phyloP scores from a whole-genome alignment of 2,797 vertebrate species.

The Tragopan temminckii region DNA sequence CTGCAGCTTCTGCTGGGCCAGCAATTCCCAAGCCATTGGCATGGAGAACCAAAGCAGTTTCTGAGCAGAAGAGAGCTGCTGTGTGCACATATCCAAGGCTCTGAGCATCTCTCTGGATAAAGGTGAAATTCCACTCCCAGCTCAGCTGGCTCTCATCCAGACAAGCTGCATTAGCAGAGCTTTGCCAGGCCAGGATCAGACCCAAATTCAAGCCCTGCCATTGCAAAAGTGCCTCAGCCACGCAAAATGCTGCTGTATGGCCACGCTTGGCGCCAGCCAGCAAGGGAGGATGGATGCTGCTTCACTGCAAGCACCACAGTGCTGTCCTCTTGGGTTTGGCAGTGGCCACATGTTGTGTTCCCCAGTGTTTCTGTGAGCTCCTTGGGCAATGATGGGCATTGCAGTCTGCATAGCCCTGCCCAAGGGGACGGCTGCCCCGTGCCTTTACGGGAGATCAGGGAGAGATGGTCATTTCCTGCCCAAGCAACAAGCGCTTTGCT shows the following conservation, averaged over 20 bases:
- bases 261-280: not conserved
- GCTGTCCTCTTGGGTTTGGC: not conserved
- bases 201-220: not conserved
- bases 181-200: not conserved
- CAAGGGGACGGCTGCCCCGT: fast-evolving
- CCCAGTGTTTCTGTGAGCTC: fast-evolving
- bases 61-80: not conserved
- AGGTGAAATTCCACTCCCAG: not conserved
- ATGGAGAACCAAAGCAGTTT: not conserved
- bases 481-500: not conserved
- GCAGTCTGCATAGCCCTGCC: fast-evolving
- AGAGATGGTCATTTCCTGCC: not conserved
- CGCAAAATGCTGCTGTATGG: not conserved
- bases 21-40: not conserved
- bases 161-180: conserved; percentile 16
- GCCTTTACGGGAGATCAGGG: not conserved
- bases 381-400: fast-evolving
- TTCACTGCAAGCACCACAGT: not conserved
- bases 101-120: not conserved
- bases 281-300: not conserved
- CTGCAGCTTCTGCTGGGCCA: not conserved
- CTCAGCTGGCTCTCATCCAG: not conserved
- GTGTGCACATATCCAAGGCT: not conserved
- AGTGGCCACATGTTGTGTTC: not conserved
- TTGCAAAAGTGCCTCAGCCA: not conserved